Percentiles rank a stretch among this genome's conserved stretches.
phyloP scores from a whole-genome alignment of 2,888 invertebrate species.

The Cantharis rustica region DNA sequence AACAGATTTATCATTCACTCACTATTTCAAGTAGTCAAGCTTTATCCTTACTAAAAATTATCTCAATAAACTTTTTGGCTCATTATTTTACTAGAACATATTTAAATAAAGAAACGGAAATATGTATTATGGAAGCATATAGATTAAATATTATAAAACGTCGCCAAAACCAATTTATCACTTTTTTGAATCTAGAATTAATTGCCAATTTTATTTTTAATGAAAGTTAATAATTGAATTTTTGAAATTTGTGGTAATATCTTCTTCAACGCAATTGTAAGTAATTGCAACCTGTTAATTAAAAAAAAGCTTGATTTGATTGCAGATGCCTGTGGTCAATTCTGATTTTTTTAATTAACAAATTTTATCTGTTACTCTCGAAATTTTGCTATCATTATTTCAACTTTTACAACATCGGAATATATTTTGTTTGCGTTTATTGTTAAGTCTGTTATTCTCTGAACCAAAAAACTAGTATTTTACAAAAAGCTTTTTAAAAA shows the following conservation, averaged over 20 bases:
- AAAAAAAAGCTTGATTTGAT: not conserved
- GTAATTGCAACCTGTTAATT: not conserved
- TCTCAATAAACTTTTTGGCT: not conserved
- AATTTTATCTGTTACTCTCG: not conserved
- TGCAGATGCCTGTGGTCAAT: not conserved
- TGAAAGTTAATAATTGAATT: not conserved
- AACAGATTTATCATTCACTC: not conserved
- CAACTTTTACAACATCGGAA: not conserved
- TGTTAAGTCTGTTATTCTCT: not conserved
- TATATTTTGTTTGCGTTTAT: not conserved
- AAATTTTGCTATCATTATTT: not conserved
- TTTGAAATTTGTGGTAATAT: not conserved
- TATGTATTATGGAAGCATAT: not conserved
- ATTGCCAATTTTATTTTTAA: not conserved
- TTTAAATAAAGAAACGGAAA: not conserved
- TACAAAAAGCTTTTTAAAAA: too few species aligned
- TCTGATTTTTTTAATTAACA: not conserved
- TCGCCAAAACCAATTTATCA: not conserved
- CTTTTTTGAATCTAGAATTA: not conserved
- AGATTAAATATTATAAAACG: not conserved
- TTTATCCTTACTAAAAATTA: not conserved
- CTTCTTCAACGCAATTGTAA: not conserved
- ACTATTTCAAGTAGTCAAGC: not conserved
- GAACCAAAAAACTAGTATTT: too few species aligned
- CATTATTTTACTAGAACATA: not conserved